Conservation (phyloP, 2,113 vertebrate genomes). For the Epinephelus lanceolatus region DNA sequence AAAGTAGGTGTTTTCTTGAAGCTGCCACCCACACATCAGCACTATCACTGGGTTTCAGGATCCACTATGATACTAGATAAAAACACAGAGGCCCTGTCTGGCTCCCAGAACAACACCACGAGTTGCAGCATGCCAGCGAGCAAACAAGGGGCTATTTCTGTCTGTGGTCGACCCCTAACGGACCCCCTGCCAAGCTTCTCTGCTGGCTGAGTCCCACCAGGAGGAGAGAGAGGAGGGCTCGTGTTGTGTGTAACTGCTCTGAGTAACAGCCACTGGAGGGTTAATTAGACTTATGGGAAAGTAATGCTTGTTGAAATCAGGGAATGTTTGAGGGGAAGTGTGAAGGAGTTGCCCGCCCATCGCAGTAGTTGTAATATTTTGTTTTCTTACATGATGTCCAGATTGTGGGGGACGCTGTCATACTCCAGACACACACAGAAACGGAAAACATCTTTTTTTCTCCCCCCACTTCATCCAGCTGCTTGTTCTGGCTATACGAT, state of each 20-base stretch:
- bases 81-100: slow-evolving; percentile 48
- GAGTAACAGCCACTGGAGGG: slow-evolving; percentile 64
- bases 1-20: neutral
- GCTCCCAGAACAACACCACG: slow-evolving; percentile 59
- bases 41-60: slow-evolving; percentile 4
- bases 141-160: slow-evolving; percentile 79
- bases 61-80: slow-evolving; percentile 34
- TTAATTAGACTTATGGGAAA: slow-evolving; percentile 79
- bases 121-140: slow-evolving; percentile 55
- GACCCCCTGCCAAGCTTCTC: slow-evolving; percentile 59
- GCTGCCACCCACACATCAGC: slow-evolving; percentile 16
- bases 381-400: slow-evolving; percentile 46
- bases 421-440: slow-evolving; percentile 36
- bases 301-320: slow-evolving; percentile 77
- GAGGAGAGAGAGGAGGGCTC: slow-evolving; percentile 31
- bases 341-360: slow-evolving; percentile 56
- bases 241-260: slow-evolving; percentile 32
- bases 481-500: slow-evolving; percentile 70
- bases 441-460: neutral
- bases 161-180: slow-evolving; percentile 60
- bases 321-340: slow-evolving; percentile 77
- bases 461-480: slow-evolving; percentile 35
- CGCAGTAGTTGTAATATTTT: slow-evolving; percentile 43
- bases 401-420: slow-evolving; percentile 51
- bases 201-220: slow-evolving; percentile 25